A percentile compares a stretch with the other conserved stretches of the same genome.
These are phyloP conservation scores for Corella eumyota DNA, from an alignment of 23 tunicate species.

Conservation along the genomic window DNA sequence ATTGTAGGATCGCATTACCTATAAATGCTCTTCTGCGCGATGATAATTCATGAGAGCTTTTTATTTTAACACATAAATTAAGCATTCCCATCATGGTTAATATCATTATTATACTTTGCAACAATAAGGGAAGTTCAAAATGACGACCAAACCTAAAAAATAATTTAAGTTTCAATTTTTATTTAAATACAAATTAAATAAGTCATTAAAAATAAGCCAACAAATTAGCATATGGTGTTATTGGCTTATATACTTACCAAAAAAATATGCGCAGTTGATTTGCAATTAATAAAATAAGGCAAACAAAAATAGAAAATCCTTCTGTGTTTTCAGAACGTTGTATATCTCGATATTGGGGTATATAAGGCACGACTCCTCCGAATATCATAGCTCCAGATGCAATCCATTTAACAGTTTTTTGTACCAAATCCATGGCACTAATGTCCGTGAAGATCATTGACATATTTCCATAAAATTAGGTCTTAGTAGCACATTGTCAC, in stretches of 20 bases:
- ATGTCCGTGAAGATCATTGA: conserved; percentile 6
- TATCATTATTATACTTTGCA: conserved; percentile 94
- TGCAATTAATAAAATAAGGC: conserved; percentile 84
- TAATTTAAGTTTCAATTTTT: too few species aligned
- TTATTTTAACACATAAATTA: conserved; percentile 70
- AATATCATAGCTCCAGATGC: conserved; percentile 95
- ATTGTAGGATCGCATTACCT: conserved; percentile 21
- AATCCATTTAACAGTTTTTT: conserved; percentile 50
- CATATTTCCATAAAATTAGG: conserved; percentile 3
- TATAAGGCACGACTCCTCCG: conserved; percentile 93
- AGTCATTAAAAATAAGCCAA: too few species aligned
- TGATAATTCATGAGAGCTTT: conserved; percentile 49
- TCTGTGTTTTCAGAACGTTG: conserved; percentile 89
- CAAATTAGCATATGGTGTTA: too few species aligned
- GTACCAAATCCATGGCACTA: conserved; percentile 19
- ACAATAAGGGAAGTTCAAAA: conserved; percentile 85
- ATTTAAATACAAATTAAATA: too few species aligned
- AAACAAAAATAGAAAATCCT: conserved; percentile 94
- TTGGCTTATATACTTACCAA: conserved; percentile 45
- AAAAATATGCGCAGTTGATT: conserved; percentile 86
- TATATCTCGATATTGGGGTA: conserved; percentile 90
- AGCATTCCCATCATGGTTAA: conserved; percentile 95
- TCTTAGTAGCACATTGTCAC: too few species aligned
- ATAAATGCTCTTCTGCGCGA: conserved; percentile 80
- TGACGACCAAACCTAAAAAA: conserved; percentile 92